Conservation (phyloP, 1,140 invertebrate genomes). For the Hestina assimilis region DNA sequence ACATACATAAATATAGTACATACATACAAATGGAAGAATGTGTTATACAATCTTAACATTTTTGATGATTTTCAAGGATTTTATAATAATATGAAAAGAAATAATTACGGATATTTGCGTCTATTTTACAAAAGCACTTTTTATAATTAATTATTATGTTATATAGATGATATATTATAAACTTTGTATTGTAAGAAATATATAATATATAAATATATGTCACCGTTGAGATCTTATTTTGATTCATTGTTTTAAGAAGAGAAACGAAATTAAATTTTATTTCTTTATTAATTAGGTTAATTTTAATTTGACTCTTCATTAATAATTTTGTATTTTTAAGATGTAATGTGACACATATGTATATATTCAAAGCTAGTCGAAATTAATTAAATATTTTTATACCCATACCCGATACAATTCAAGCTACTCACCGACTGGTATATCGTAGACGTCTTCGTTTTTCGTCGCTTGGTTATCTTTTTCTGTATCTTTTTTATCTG, state of each 20-base stretch:
- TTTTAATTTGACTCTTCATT: not conserved
- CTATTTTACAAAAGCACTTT: not conserved
- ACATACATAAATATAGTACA: constrained; percentile 21
- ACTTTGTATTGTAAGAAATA: not conserved
- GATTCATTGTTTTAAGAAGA: too few relatives aligned
- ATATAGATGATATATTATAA: not conserved
- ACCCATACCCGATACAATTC: not conserved
- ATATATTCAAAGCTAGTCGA: not conserved
- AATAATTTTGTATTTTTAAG: too few relatives aligned
- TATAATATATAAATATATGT: not conserved
- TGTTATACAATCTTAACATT: not conserved
- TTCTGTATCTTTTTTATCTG: constrained; percentile 49
- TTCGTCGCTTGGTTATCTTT: constrained; percentile 35
- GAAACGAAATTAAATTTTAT: too few relatives aligned
- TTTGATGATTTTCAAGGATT: too few relatives aligned
- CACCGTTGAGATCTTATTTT: too few relatives aligned
- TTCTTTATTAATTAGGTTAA: not conserved
- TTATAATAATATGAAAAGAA: not conserved
- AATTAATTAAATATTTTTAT: not conserved
- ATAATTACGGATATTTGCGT: too few relatives aligned
- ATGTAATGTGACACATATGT: not conserved
- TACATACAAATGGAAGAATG: constrained; percentile 5
- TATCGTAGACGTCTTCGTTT: constrained; percentile 67
- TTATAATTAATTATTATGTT: not conserved
- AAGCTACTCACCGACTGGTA: constrained; percentile 62